Base-by-base conservation (phyloP, 2,797 vertebrate species). In the Brotula barbata region DNA sequence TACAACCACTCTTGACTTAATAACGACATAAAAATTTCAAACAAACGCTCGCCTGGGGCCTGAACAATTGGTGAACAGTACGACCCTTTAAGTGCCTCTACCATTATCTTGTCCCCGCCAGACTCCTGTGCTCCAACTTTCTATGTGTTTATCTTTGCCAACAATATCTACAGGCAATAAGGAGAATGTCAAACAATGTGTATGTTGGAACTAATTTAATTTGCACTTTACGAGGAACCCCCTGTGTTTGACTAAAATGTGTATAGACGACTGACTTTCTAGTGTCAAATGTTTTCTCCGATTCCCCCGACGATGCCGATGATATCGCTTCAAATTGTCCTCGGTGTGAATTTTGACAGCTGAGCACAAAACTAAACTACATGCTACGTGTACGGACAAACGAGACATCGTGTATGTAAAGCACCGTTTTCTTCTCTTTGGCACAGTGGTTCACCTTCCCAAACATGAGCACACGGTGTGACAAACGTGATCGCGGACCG, bases 121-220 rank as follows among this genome's bases (percentile, higher is more conserved):
- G 86, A 83, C 82, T 52, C 37, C 53, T 57, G 64, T 76, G 47
- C 76, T 71, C 78, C 51, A 64, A 48, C 47, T 66, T 82, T 78
- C 59, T 73, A 52, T 60, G 33, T 78, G 33, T 78, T 80, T 62
- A 57, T 56, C 73, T 76, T 82, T 85, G 78, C 81, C 82, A 75
- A 80, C 50, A 61, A 75, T 70, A 66, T 73, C 78, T 71, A 58
- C 43, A 75, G 85, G 84, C 78, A 86, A 85, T 84, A 83, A 81
- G 68, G 85, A 78, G 87, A 88, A 88, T 89, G 86, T 86, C 78
- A 81, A 79, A 86, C 77, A 77, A 82, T 78, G 75, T 88, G 71
- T 84, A 67, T 86, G 79, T 85, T 88, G 82, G 81, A 88, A 87
- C 86, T 83, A 71, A 66, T 88, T 88, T 89, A 67, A 83, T 87